These are phyloP conservation scores for Argynnis bischoffii DNA, from an alignment of 2,888 invertebrate species.

Conservation along the genomic window DNA sequence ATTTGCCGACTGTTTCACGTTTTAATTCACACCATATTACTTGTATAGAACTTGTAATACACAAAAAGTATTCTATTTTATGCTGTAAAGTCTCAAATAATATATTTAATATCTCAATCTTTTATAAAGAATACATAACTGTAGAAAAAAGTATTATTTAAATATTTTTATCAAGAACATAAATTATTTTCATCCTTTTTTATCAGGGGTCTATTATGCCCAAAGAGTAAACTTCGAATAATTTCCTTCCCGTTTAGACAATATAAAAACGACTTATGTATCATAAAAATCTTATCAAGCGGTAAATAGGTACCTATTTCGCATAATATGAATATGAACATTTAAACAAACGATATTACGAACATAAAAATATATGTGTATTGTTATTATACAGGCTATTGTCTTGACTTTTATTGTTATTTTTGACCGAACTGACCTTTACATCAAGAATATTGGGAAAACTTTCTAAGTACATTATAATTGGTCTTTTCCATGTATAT, in stretches of 20 bases:
- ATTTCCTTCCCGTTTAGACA: conserved; percentile 6
- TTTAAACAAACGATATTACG: conserved; percentile 25
- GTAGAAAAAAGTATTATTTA: neutral
- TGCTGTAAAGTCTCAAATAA: too few species aligned
- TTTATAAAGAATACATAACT: too few species aligned
- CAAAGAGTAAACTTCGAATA: neutral
- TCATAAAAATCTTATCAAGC: conserved; percentile 24
- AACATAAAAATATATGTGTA: conserved; percentile 16
- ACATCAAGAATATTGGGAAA: neutral
- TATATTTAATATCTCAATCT: too few species aligned
- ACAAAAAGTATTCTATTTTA: too few species aligned
- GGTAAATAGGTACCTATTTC: conserved; percentile 18
- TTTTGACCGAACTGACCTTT: neutral
- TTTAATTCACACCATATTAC: neutral
- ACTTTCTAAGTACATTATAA: too few species aligned
- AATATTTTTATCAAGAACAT: neutral
- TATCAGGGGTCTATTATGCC: neutral
- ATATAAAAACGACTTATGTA: conserved; percentile 3
- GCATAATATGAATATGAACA: conserved; percentile 28
- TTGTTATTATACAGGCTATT: conserved; percentile 3
- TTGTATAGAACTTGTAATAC: too few species aligned
- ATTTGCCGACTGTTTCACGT: too few species aligned
- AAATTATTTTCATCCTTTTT: conserved; percentile 10
- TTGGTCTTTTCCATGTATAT: too few species aligned
- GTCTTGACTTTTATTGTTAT: conserved; percentile 2